Percentiles rank a stretch among this genome's conserved stretches.
These are phyloP conservation scores for Campylomormyrus tamandua DNA, from an alignment of 2,113 vertebrate species.

Conservation along the genomic window DNA sequence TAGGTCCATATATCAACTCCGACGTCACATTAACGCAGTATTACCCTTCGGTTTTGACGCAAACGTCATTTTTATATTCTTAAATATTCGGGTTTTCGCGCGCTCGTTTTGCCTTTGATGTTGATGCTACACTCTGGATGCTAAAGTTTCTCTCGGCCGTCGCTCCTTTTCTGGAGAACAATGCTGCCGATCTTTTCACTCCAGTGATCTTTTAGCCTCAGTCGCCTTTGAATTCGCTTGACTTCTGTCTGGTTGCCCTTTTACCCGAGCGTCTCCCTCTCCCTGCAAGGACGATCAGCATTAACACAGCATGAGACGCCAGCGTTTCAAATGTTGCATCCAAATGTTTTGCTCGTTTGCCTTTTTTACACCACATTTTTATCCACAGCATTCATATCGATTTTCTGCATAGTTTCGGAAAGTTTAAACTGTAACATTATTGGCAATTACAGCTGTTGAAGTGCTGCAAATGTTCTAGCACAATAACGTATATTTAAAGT, in stretches of 20 bases:
- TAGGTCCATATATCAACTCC: neutral
- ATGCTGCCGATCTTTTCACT: slow-evolving; percentile 57
- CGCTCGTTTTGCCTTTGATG: neutral
- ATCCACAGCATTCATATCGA: neutral
- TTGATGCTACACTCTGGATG: neutral
- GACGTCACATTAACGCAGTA: neutral
- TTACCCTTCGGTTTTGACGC: neutral
- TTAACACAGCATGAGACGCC: neutral
- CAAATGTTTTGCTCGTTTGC: neutral
- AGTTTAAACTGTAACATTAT: neutral
- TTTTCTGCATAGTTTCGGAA: neutral
- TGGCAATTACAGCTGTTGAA: neutral
- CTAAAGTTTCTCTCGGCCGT: neutral
- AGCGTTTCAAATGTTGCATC: neutral
- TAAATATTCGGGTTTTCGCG: neutral
- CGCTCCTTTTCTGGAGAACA: slow-evolving; percentile 41
- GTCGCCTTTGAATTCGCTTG: slow-evolving; percentile 65
- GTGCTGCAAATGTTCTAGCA: neutral
- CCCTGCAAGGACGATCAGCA: neutral
- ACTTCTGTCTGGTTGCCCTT: slow-evolving; percentile 51
- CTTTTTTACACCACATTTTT: neutral
- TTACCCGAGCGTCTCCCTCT: slow-evolving; percentile 14
- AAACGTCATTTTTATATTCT: neutral
- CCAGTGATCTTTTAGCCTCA: slow-evolving; percentile 55
- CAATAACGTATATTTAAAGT: neutral